Percentiles rank a stretch among this genome's conserved stretches.
Evolutionary conservation across 2,797 vertebrate species (phyloP).

Genomic region (Eupleurogrammus muticus): DNA sequence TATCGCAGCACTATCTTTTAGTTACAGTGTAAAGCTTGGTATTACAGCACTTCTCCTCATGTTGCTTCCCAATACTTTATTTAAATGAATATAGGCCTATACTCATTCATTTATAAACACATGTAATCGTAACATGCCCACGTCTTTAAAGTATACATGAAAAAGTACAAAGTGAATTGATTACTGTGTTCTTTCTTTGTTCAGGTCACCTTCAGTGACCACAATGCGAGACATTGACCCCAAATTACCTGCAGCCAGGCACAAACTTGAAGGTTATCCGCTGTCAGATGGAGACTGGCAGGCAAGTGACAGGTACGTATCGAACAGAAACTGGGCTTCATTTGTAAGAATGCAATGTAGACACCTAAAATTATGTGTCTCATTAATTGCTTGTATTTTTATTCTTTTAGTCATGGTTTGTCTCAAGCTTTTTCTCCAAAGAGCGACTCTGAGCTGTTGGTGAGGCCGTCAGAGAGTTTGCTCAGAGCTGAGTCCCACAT

Average conservation of each 20-base stretch:
- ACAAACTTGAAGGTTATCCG: conserved; percentile 89
- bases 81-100: too few species aligned
- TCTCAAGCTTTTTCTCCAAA: conserved; percentile 90
- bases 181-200: conserved; percentile 23
- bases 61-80: too few species aligned
- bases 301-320: conserved; percentile 86
- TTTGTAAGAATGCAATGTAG: not conserved
- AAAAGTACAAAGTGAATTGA: not conserved
- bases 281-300: conserved; percentile 96
- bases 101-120: too few species aligned
- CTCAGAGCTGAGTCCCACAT: conserved; percentile 96
- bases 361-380: not conserved
- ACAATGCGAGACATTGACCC: conserved; percentile 89
- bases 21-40: too few species aligned
- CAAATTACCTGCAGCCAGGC: conserved; percentile 88
- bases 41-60: too few species aligned
- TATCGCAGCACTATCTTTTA: too few species aligned
- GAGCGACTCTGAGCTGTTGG: conserved; percentile 95
- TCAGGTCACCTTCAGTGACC: conserved; percentile 88
- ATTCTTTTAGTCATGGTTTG: conserved; percentile 79
- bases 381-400: conserved; percentile 27
- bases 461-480: conserved; percentile 90
- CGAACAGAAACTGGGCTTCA: not conserved
- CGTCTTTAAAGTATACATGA: too few species aligned
- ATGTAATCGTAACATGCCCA: too few species aligned